Base-by-base conservation (phyloP, 1,140 invertebrate species). In the Wasmannia auropunctata region DNA sequence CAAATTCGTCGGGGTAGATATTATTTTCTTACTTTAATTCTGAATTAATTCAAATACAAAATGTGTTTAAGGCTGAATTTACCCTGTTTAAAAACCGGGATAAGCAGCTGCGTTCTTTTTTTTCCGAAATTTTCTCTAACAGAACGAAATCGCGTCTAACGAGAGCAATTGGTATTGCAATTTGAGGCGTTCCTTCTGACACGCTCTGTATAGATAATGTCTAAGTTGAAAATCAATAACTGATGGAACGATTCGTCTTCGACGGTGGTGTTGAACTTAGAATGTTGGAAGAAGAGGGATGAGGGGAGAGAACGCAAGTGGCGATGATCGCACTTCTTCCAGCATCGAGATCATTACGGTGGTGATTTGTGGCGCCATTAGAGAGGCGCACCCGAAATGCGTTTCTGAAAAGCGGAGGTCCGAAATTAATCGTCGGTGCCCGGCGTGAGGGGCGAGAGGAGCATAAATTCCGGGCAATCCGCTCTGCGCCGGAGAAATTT, bases 341-440 rank as follows among this genome's bases (percentile, higher is more conserved):
- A 72, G 67, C 67, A 60, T 83, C 40, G 67, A 58, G 79, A 83
- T 83, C 67, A 83, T 83, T 83, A 83, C 54, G 19, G 79, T 43
- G 25, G 79, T 83, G 79, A 83, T 83, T 83, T 83, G 79, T 83
- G 79, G 40, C 49, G 37, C 79, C 79, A 74, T 83, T 83, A 83
- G 67, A 83, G 49, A 69, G 49, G 67, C 51, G 79, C 79, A 74
- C 40, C 67, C 67, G 31, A 83, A 83, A 81, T 81, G 79, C 79
- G 65, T 81, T 81, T 58, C 67, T 60, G 79, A 83, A 83, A 83
- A 83, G 79, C 79, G 11, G 40, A 31, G 37, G 51, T 25, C 19
- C 51, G 40, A 83, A 74, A 83, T 83, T 83, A 83, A 83, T 83
- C 37, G 67, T 40, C 51, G 31, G 37, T 28, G 43, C 25, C 37